Conservation (phyloP, 2,888 invertebrate species). For the Andrena fulva region DNA sequence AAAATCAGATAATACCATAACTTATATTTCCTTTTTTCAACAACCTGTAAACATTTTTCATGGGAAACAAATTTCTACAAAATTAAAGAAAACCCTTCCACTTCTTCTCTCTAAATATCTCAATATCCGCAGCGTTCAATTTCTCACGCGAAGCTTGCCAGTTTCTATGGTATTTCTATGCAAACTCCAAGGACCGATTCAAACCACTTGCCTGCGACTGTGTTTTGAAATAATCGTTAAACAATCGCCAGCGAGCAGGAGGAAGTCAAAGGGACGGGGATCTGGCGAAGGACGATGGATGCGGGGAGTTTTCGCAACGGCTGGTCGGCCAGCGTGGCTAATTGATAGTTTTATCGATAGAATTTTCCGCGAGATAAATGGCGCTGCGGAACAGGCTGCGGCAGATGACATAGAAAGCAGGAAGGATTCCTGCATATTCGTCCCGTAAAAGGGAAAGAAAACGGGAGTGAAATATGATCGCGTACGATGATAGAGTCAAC, state of each 20-base stretch:
- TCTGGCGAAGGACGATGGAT: conserved; percentile 21
- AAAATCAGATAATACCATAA: too few relatives aligned
- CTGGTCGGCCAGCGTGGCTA: neutral
- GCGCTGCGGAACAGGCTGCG: neutral
- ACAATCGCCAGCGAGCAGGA: neutral
- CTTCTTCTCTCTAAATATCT: too few relatives aligned
- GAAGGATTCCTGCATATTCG: conserved; percentile 29
- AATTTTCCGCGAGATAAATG: conserved; percentile 1
- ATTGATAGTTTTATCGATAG: conserved; percentile 9
- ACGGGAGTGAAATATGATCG: conserved; percentile 39
- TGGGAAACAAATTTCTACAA: too few relatives aligned
- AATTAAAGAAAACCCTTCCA: too few relatives aligned
- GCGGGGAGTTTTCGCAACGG: conserved; percentile 13
- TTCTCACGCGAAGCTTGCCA: too few relatives aligned
- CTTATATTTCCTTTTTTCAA: too few relatives aligned
- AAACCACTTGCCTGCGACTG: neutral
- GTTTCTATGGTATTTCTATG: too few relatives aligned
- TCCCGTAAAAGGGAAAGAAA: conserved; percentile 30
- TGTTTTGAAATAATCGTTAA: neutral
- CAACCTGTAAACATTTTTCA: too few relatives aligned
- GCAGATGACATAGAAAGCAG: conserved; percentile 44
- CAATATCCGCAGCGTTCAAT: too few relatives aligned
- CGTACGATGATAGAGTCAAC: conserved; percentile 28
- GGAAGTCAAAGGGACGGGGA: conserved; percentile 24
- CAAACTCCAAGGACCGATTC: neutral